Evolutionary conservation across 2,113 vertebrate genomes (phyloP), one percentile per base, ranked within the genome.

Genomic region (rabbit (Oryctolagus cuniculus)): DNA sequence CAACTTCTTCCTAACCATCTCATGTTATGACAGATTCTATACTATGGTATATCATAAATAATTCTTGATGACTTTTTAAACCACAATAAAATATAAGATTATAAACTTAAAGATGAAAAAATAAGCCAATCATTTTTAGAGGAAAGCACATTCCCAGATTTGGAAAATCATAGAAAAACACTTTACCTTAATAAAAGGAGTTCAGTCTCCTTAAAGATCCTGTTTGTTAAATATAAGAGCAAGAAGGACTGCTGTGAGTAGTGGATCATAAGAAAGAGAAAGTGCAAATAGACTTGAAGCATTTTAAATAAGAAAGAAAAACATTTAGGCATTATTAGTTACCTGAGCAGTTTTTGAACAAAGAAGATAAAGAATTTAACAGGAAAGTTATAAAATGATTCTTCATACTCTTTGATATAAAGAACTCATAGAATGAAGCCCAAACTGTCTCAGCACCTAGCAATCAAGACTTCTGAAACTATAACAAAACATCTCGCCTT

Each of bases 401-500:
- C 90, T 88, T 73, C 72, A 84, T 75, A 91, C 34, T 85, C 72
- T 88, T 66, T 85, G 12, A 36, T 13, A 73, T 87, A 64, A 38
- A 4, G 25, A 72, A 88, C 80, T 73, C 16, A 85, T 11, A 81
- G 80, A 51, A 84, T 38, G n/a, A 84, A 5, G 5, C 8, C 34
- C 8, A 36, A 55, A 22, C 51, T 58, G 22, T 75, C 27, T 92
- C 69, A 85, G 27, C 0, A 49, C 27, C 19, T 22, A 79, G 49
- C 1, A 81, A 53, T 74, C 3, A 82, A 73, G 19, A 72, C 13
- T 1, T 63, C 24, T 12, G 22, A 51, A 87, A 69, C 1, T 53
- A 13, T 2, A 19, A 73, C 15, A 31, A 83, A 70, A 75, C 21
- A 67, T 8, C 19, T 6, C 51, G 34, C 4, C 25, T 36, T 85